Evolutionary conservation across 2,888 invertebrate species (phyloP).

Genomic region (Eupithecia inturbata): DNA sequence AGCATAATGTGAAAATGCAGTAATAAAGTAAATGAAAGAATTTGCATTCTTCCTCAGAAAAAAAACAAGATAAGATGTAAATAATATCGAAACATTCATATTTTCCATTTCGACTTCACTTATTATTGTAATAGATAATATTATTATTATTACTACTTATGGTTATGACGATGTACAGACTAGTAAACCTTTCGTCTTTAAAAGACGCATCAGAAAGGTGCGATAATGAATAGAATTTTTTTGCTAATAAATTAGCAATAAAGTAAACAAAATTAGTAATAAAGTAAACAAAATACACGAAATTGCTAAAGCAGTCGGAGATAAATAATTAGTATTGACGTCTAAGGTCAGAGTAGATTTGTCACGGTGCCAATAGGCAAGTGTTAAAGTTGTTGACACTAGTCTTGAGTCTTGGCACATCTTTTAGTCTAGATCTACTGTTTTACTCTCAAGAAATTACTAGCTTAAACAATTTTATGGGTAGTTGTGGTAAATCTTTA

Average conservation of each 20-base stretch:
- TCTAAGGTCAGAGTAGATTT: constrained; percentile 50
- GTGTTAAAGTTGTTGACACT: constrained; percentile 29
- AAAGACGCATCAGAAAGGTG: too few species aligned
- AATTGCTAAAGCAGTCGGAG: constrained; percentile 46
- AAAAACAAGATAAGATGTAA: too few species aligned
- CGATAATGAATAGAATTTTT: not conserved
- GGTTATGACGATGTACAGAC: not conserved
- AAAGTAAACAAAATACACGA: constrained; percentile 4
- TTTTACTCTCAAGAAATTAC: not conserved
- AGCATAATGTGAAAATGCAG: too few species aligned
- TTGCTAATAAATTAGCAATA: not conserved
- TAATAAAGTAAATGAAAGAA: too few species aligned
- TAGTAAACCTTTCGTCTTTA: not conserved
- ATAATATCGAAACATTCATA: too few species aligned
- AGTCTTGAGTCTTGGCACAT: constrained; percentile 3
- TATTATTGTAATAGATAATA: too few species aligned
- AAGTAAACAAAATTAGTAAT: not conserved
- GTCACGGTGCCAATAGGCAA: constrained; percentile 58
- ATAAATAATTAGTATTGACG: constrained; percentile 60
- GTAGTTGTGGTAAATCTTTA: not conserved
- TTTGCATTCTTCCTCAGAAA: too few species aligned
- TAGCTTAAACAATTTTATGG: not conserved
- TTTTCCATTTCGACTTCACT: too few species aligned
- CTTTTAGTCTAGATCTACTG: not conserved
- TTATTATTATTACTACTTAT: too few species aligned